Evolutionary conservation across 2,113 vertebrate genomes (phyloP).

Genomic region (Salvator merianae): DNA sequence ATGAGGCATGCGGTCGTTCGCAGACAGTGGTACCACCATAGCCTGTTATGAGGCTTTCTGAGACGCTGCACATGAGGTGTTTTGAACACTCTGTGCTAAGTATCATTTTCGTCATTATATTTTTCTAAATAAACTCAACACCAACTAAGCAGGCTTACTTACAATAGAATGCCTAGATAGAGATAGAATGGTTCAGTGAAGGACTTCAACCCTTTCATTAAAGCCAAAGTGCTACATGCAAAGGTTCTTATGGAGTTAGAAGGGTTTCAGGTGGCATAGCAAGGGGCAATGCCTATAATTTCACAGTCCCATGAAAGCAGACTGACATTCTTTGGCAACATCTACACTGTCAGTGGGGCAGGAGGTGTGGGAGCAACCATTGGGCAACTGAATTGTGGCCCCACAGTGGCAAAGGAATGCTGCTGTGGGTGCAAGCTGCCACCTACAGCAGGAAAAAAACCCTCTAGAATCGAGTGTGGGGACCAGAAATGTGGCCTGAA

Average conservation of each 20-base stretch:
- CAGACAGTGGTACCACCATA: too few relatives aligned
- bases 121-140: neutral
- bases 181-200: neutral
- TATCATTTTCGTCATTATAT: neutral
- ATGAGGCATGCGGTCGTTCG: too few relatives aligned
- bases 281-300: neutral
- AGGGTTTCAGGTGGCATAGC: neutral
- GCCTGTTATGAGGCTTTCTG: neutral
- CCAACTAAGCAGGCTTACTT: neutral
- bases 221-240: too few relatives aligned
- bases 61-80: neutral
- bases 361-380: too few relatives aligned
- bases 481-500: too few relatives aligned
- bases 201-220: neutral
- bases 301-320: neutral
- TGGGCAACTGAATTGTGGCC: too few relatives aligned
- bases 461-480: too few relatives aligned
- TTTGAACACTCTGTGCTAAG: neutral
- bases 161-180: too few relatives aligned
- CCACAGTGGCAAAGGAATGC: too few relatives aligned
- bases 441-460: too few relatives aligned
- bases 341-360: too few relatives aligned
- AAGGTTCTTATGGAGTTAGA: neutral
- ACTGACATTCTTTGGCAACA: neutral
- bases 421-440: too few relatives aligned